Evolutionary conservation across 1,140 invertebrate species (phyloP).

Genomic region (Zaprionus lachaisei): DNA sequence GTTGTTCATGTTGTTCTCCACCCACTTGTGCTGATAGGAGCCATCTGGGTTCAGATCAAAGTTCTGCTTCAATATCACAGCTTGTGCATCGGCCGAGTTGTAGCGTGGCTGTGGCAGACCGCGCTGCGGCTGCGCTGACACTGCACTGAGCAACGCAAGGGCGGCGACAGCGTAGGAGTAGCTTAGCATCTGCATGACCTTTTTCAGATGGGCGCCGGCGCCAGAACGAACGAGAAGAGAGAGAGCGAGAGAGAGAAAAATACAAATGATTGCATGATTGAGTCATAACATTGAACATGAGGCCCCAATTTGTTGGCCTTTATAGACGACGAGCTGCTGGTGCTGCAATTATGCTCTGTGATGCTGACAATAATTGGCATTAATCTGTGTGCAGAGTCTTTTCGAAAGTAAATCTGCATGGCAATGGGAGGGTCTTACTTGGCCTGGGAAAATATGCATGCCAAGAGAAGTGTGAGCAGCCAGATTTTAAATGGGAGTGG

Average conservation of each 20-base stretch:
- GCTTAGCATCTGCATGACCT: conserved; percentile 77
- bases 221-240: conserved; percentile 13
- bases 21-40: conserved; percentile 85
- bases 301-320: conserved; percentile 34
- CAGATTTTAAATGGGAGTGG: not conserved
- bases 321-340: conserved; percentile 61
- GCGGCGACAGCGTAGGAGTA: conserved; percentile 63
- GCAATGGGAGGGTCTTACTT: conserved; percentile 23
- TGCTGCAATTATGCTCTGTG: conserved; percentile 44
- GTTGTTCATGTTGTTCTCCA: not conserved
- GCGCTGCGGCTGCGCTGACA: conserved; percentile 76
- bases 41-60: conserved; percentile 85
- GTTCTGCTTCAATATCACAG: conserved; percentile 84
- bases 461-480: not conserved
- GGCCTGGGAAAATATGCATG: conserved; percentile 18
- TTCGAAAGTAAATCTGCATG: conserved; percentile 34
- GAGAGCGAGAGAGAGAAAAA: not conserved
- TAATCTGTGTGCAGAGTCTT: conserved; percentile 17
- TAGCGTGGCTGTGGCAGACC: conserved; percentile 64
- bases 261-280: conserved; percentile 31
- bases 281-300: conserved; percentile 19
- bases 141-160: conserved; percentile 55
- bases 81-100: conserved; percentile 75
- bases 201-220: conserved; percentile 40
- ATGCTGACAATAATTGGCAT: conserved; percentile 32